A percentile compares a stretch with the other conserved stretches of the same genome.
Conservation (phyloP, 1,140 invertebrate genomes). For the Argopecten irradians region DNA sequence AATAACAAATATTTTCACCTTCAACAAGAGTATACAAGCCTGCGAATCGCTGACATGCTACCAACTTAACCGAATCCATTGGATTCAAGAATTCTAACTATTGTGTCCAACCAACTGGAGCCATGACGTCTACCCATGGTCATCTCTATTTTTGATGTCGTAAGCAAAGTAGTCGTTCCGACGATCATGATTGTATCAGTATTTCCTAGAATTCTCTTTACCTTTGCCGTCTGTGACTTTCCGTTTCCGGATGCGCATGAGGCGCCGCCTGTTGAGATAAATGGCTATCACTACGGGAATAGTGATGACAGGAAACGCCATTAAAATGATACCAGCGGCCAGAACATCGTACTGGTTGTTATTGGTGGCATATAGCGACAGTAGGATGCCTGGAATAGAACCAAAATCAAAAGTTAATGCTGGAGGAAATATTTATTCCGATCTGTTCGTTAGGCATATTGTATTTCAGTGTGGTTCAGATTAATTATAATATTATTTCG, state of each 20-base stretch:
- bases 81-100: too few relatives aligned
- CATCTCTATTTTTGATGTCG: background rate
- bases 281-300: conserved; percentile 48
- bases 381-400: conserved; percentile 49
- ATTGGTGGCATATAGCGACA: conserved; percentile 55
- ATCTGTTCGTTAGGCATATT: background rate
- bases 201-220: background rate
- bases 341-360: conserved; percentile 52
- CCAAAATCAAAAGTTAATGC: background rate
- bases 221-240: background rate
- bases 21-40: background rate
- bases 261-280: conserved; percentile 48
- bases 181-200: background rate
- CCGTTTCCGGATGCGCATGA: conserved; percentile 38
- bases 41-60: background rate
- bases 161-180: background rate
- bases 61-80: too few relatives aligned
- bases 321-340: conserved; percentile 49
- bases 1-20: background rate
- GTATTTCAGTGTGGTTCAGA: background rate
- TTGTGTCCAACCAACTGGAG: too few relatives aligned
- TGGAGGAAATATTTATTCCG: background rate
- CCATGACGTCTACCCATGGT: too few relatives aligned
- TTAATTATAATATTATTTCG: background rate
- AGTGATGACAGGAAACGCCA: conserved; percentile 44